phyloP scores from a whole-genome alignment of 1,140 invertebrate species.

The Caenorhabditis remanei region DNA sequence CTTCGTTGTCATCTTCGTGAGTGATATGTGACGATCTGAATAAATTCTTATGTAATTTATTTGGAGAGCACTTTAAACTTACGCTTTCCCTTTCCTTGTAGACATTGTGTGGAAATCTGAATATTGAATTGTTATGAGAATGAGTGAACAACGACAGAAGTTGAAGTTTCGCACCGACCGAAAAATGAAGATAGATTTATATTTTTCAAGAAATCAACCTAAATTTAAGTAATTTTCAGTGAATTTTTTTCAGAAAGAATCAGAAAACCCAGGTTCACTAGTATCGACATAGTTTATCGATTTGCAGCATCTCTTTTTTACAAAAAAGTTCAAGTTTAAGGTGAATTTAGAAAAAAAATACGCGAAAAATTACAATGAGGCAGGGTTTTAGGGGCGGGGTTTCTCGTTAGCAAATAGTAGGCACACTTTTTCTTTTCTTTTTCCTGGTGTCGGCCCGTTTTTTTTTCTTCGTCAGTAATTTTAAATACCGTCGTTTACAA shows the following conservation, averaged over 20 bases:
- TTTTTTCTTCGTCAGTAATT: no score
- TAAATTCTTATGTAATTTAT: background rate
- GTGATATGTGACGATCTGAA: slow-evolving; percentile 52
- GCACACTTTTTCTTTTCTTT: background rate
- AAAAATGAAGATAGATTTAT: background rate
- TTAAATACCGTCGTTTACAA: no score
- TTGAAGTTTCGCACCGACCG: slow-evolving; percentile 9
- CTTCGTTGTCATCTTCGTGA: slow-evolving; percentile 57
- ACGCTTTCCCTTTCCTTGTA: slow-evolving; percentile 15
- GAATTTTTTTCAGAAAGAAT: no score
- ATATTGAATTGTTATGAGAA: background rate
- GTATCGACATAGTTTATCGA: background rate
- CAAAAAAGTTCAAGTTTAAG: background rate
- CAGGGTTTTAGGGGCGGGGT: slow-evolving; percentile 9
- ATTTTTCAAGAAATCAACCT: no score
- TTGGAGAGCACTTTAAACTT: background rate
- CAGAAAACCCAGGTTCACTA: no score
- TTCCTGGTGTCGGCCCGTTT: no score
- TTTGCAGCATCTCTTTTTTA: background rate
- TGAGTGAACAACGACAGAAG: no score
- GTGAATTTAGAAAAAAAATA: background rate
- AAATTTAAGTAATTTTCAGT: no score
- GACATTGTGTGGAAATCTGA: background rate
- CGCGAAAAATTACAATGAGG: background rate
- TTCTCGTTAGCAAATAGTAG: background rate